Conservation (phyloP, 2,797 vertebrate genomes). For the Eremophila alpestris region DNA sequence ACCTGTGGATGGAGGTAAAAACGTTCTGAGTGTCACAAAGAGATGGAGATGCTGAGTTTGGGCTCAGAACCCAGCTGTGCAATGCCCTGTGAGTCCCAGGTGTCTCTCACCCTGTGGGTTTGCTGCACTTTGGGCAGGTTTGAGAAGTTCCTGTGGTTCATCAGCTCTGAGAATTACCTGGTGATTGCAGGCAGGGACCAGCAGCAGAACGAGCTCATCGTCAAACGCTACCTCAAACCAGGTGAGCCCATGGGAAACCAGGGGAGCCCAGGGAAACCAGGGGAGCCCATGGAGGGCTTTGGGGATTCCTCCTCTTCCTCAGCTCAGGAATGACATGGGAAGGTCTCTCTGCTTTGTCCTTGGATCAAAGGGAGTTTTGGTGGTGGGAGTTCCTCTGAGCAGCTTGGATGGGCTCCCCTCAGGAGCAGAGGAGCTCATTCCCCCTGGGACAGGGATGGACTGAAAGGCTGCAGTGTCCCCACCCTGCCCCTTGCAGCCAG, state of each 20-base stretch:
- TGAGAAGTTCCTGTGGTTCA: constrained; percentile 99
- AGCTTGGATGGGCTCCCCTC: not conserved
- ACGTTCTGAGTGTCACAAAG: not conserved
- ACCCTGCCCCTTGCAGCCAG: not conserved
- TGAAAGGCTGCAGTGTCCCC: not conserved
- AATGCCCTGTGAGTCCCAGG: not conserved
- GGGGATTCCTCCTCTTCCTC: accelerated
- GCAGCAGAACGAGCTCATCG: constrained; percentile 98
- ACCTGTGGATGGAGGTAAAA: not conserved
- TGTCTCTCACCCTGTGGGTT: not conserved
- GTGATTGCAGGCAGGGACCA: constrained; percentile 96
- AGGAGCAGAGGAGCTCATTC: not conserved
- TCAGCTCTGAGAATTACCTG: constrained; percentile 97
- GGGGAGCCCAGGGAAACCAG: no score
- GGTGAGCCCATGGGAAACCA: constrained; percentile 71
- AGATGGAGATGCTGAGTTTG: not conserved
- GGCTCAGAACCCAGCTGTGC: not conserved
- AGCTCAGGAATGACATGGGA: accelerated
- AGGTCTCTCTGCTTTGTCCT: not conserved
- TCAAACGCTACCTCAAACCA: constrained; percentile 90
- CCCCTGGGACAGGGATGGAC: not conserved
- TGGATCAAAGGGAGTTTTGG: not conserved
- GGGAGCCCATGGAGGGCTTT: accelerated
- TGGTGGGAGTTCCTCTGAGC: not conserved
- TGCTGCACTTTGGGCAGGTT: constrained; percentile 84